Conservation (phyloP, 1,140 invertebrate genomes). For the Saxidomus purpurata region DNA sequence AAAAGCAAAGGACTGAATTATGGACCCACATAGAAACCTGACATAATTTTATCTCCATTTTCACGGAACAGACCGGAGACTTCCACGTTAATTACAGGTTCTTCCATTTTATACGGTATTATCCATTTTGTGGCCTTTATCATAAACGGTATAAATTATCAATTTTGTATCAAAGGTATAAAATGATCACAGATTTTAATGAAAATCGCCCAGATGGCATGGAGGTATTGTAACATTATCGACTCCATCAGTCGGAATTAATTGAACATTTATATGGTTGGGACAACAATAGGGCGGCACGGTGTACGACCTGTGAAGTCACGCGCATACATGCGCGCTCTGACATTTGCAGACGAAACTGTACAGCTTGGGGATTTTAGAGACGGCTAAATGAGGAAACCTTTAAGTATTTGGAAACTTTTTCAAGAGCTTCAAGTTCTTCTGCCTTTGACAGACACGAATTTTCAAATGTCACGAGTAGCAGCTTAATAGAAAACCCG, state of each 20-base stretch:
- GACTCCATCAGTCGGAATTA: slow-evolving; percentile 64
- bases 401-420: background rate
- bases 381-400: slow-evolving; percentile 32
- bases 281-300: slow-evolving; percentile 52
- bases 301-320: slow-evolving; percentile 58
- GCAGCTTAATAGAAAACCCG: background rate
- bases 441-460: slow-evolving; percentile 13
- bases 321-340: slow-evolving; percentile 42
- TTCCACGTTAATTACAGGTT: slow-evolving; percentile 65
- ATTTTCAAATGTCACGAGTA: background rate
- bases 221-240: slow-evolving; percentile 62
- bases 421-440: background rate
- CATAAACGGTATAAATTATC: slow-evolving; percentile 65
- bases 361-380: slow-evolving; percentile 36
- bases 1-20: slow-evolving; percentile 44
- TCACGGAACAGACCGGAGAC: slow-evolving; percentile 28
- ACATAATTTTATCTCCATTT: slow-evolving; percentile 69
- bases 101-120: slow-evolving; percentile 6
- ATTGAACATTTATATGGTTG: slow-evolving; percentile 69
- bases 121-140: slow-evolving; percentile 54
- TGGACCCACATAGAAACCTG: slow-evolving; percentile 60
- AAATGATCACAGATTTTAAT: slow-evolving; percentile 57
- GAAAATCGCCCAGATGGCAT: slow-evolving; percentile 65
- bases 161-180: slow-evolving; percentile 61
- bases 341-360: slow-evolving; percentile 46